Conservation (phyloP, 2,113 vertebrate species). For the Planiliza haematocheilus region DNA sequence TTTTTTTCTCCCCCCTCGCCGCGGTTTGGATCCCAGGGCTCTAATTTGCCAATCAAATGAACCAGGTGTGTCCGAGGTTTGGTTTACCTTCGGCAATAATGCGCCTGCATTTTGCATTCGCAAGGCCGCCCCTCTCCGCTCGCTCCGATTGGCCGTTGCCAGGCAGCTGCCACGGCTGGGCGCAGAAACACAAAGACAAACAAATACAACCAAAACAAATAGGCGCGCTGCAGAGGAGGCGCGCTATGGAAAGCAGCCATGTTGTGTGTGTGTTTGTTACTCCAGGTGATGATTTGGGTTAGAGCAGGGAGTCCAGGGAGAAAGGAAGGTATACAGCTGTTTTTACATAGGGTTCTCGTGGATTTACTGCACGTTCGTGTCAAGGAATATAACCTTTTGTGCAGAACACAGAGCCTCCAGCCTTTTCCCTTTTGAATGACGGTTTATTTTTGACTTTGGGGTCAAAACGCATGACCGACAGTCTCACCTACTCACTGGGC, state of each 20-base stretch:
- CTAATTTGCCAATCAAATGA: constrained; percentile 84
- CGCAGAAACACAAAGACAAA: constrained; percentile 56
- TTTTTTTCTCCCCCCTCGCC: neutral
- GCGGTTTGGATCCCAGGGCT: neutral
- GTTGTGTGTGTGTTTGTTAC: constrained; percentile 3
- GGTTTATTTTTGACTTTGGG: no score
- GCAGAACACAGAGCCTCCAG: no score
- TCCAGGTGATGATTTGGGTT: neutral
- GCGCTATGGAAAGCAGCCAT: neutral
- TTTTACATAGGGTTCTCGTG: neutral
- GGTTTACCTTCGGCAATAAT: constrained; percentile 47
- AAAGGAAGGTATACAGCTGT: neutral
- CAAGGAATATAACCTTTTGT: no score
- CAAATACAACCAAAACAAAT: constrained; percentile 66
- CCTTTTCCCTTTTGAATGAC: no score
- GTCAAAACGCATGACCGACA: no score
- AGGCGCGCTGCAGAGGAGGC: constrained; percentile 25
- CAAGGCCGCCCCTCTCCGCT: constrained; percentile 4
- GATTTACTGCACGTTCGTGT: neutral
- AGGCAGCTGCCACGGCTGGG: constrained; percentile 56
- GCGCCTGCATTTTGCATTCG: constrained; percentile 61
- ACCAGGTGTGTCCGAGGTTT: constrained; percentile 66
- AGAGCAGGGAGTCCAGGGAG: neutral
- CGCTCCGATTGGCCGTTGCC: constrained; percentile 65
- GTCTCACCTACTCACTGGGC: no score